Conservation (phyloP, 2,797 vertebrate species). For the Lepidocolaptes lacrymiger region DNA sequence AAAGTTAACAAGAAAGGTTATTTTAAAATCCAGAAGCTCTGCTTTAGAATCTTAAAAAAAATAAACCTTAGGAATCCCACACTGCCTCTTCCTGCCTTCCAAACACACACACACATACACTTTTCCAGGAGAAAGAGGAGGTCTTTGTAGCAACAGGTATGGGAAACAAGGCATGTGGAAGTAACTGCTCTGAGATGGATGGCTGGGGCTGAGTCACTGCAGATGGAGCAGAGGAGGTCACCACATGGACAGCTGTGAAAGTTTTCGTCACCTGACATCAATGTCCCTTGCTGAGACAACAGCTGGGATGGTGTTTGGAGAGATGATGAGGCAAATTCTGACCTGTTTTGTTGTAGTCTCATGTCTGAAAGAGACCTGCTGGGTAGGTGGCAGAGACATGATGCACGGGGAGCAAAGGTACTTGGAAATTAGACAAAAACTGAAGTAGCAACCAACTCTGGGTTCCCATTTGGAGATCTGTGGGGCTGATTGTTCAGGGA, state of each 20-base stretch:
- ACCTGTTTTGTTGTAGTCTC: neutral
- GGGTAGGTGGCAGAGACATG: neutral
- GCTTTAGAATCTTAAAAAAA: neutral
- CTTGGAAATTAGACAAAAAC: neutral
- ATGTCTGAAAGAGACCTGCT: neutral
- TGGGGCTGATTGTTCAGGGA: neutral
- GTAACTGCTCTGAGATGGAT: fast-evolving
- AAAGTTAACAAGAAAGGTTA: neutral
- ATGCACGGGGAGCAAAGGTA: neutral
- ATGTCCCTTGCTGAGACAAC: neutral
- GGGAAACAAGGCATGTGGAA: neutral
- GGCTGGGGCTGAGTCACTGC: neutral
- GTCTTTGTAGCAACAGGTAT: neutral
- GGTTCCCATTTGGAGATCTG: neutral
- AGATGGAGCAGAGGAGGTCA: neutral
- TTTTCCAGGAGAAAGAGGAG: neutral
- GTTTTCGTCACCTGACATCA: neutral
- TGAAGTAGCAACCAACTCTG: neutral
- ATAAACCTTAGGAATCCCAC: neutral
- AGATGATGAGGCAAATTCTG: neutral
- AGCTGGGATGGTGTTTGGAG: neutral
- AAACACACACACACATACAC: fast-evolving
- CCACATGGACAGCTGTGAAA: neutral
- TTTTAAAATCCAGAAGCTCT: neutral
- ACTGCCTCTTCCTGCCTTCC: neutral